Evolutionary conservation across 2,113 vertebrate species (phyloP).

Genomic region (Solea senegalensis): DNA sequence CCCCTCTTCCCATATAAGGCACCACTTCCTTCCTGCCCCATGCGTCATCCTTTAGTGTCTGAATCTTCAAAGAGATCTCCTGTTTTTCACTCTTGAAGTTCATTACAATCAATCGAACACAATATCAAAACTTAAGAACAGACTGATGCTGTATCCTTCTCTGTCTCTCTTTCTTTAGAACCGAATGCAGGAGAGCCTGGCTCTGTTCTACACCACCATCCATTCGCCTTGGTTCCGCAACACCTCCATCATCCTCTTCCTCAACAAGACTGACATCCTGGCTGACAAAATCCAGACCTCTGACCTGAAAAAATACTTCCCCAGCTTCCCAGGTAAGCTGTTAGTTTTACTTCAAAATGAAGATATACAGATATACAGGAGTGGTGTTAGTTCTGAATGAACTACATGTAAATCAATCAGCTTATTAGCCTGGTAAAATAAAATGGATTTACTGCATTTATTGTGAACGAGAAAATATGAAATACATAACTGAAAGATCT

Average conservation of each 20-base stretch:
- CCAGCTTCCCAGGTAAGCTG: conserved; percentile 81
- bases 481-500: too few species aligned
- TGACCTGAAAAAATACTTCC: conserved; percentile 86
- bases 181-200: conserved; percentile 91
- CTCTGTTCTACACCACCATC: conserved; percentile 89
- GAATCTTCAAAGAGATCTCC: neutral
- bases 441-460: too few species aligned
- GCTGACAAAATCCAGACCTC: conserved; percentile 88
- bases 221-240: conserved; percentile 87
- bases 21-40: neutral
- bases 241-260: conserved; percentile 91
- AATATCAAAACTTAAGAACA: neutral
- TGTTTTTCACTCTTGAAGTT: neutral
- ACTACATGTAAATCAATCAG: too few species aligned
- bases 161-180: conserved; percentile 76
- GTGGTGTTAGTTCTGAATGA: too few species aligned
- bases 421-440: too few species aligned
- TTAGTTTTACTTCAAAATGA: neutral
- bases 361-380: too few species aligned
- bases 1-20: conserved; percentile 8
- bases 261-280: conserved; percentile 93
- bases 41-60: conserved; percentile 8
- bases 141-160: neutral
- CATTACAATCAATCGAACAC: neutral
- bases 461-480: too few species aligned